These are phyloP conservation scores for Notolepis coatsorum DNA, from an alignment of 2,797 vertebrate genomes.

Conservation along the genomic window DNA sequence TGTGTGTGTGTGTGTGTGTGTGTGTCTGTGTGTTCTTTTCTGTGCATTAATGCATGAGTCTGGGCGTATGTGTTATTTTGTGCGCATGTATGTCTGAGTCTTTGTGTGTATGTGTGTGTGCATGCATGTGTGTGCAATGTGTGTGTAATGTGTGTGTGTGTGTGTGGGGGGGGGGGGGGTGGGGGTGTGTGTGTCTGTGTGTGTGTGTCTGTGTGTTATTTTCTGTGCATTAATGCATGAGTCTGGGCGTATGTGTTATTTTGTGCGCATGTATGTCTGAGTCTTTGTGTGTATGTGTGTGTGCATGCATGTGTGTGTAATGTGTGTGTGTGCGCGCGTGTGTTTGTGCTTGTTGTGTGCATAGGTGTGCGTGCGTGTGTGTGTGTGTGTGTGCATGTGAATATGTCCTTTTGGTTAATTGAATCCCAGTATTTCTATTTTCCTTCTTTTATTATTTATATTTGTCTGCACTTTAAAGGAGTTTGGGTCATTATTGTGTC, in stretches of 20 bases:
- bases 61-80: conserved; percentile 30
- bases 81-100: conserved; percentile 18
- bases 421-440: conserved; percentile 19
- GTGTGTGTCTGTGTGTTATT: too few species aligned
- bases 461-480: background rate
- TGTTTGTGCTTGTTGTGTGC: too few species aligned
- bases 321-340: too few species aligned
- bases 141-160: conserved; percentile 11
- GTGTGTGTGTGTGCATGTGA: too few species aligned
- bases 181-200: too few species aligned
- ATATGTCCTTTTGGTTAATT: too few species aligned
- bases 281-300: too few species aligned
- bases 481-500: too few species aligned
- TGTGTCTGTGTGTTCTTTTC: conserved; percentile 21
- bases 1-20: conserved; percentile 23
- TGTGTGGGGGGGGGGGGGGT: background rate
- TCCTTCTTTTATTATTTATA: conserved; percentile 21
- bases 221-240: background rate
- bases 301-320: too few species aligned
- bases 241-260: background rate
- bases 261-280: too few species aligned
- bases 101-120: conserved; percentile 14
- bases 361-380: too few species aligned
- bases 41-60: conserved; percentile 26
- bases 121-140: conserved; percentile 25